Base-by-base conservation (phyloP, 2,113 vertebrate genomes). In the Corythornis vintsioides region DNA sequence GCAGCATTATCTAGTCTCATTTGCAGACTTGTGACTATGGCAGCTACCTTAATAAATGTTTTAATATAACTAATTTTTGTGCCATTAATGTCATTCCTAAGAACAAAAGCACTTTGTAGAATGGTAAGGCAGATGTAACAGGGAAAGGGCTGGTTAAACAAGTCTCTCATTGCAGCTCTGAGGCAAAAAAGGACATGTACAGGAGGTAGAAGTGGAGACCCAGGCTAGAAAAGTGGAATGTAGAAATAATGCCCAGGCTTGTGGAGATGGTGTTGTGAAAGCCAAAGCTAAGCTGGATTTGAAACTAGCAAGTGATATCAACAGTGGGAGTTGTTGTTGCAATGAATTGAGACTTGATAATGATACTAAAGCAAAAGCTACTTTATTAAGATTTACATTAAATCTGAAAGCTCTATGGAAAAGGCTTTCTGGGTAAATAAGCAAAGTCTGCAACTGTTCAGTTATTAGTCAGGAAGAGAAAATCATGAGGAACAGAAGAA, bases 281-380 rank as follows among this genome's bases (percentile, higher is more conserved):
- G 38, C 10, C 11, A 59, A 19, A 77, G 28, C 14, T 53, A 26
- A 66, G 29, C 20, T 77, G 31, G 28, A 59, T 52, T 25, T 48
- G 16, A 70, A 65, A 64, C 50, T 59, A 52, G 14, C 15, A 56
- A n/a, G 10, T 11, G 10, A n/a, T 43, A 2, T 31, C 12, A 11
- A 31, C 0, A 5, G 20, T 50, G 35, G 0, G 2, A 56, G 26
- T 6, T n/a, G 48, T 17, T 8, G 0, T 40, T 38, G 10, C 91
- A 42, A 42, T 42, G 19, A 84, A 65, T 84, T 19, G 70, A 55
- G n/a, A 48, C 31, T 52, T 74, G 28, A 63, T 88, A 80, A 93
- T 86, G 73, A 65, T 73, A 76, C 18, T 76, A 16, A 59, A 91
- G 45, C 45, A 16, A 47, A 18, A 47, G 19, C 31, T 83, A 2